phyloP scores from a whole-genome alignment of 37 sponge, comb jelly and placozoan genomes.

The Ephydatia muelleri region DNA sequence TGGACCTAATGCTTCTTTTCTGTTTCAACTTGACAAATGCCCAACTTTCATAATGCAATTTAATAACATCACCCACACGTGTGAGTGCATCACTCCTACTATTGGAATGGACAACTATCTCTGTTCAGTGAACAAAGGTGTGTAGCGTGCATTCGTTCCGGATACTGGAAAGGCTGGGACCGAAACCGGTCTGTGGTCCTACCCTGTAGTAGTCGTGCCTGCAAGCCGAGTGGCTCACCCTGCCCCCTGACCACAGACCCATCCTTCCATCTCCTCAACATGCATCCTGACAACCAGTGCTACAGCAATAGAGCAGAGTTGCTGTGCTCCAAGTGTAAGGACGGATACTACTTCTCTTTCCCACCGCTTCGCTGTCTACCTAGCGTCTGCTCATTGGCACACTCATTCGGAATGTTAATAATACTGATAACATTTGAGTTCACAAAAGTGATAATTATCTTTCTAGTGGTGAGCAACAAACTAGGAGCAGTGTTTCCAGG shows the following conservation, averaged over 20 bases:
- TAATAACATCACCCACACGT: background rate
- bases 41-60: background rate
- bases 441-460: background rate
- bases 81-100: background rate
- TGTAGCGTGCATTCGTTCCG: background rate
- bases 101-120: background rate
- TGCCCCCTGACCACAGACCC: background rate
- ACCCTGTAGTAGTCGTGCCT: background rate
- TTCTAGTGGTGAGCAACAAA: background rate
- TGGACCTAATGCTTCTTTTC: background rate
- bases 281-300: conserved; percentile 14
- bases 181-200: background rate
- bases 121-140: background rate
- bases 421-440: background rate
- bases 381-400: background rate
- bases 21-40: background rate
- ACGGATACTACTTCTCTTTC: conserved; percentile 3
- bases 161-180: background rate
- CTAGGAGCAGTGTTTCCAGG: background rate
- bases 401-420: background rate
- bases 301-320: background rate
- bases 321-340: background rate
- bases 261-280: background rate
- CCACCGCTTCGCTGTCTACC: background rate
- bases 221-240: background rate